Evolutionary conservation across 2,888 invertebrate species (phyloP), one percentile per base, ranked within the genome.

Genomic region (Timema podura): DNA sequence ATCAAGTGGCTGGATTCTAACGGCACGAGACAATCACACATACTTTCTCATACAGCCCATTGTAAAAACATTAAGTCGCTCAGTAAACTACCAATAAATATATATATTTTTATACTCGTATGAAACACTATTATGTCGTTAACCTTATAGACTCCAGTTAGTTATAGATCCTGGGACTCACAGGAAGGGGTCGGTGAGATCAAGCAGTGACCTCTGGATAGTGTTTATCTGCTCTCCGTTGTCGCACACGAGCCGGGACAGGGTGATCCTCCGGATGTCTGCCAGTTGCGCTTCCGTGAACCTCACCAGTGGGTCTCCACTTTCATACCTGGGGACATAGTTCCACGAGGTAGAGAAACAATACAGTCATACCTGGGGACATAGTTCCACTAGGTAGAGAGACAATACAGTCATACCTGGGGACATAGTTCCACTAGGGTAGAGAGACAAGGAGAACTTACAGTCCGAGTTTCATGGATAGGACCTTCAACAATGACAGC

Each of bases 241-340:
- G 73, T 84, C 82, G 76, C 86, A 86, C 48, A 86, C 77, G 0
- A 86, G 76, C 73, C 81, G 79, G 9, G 85, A 80, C 15, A 86
- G 76, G 0, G 80, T 79, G 5, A 79, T 76, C 76, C 83, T 83
- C n/a, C 84, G 77, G 54, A 86, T 81, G 76, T 85, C 84, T 3
- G 79, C 79, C 69, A 86, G 76, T 76, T 86, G 86, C 46, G 80
- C 78, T 70, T 81, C 80, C 0, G 82, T 83, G 75, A 84, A 83
- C 64, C 83, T 76, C 11, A 82, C 77, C 54, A 82, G 78, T 7
- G 83, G 82, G 72, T 82, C 80, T 16, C 78, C 77, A 70, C 81
- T 83, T 75, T 83, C 83, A 73, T 80, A 80, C 79, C 79, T 79
- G 73, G 2, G 57, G 30, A 30, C 30, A 30, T 30, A 30, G 30